A percentile compares a stretch with the other conserved stretches of the same genome.
Conservation (phyloP, 2,113 vertebrate genomes). For the Brachionichthys hirsutus region DNA sequence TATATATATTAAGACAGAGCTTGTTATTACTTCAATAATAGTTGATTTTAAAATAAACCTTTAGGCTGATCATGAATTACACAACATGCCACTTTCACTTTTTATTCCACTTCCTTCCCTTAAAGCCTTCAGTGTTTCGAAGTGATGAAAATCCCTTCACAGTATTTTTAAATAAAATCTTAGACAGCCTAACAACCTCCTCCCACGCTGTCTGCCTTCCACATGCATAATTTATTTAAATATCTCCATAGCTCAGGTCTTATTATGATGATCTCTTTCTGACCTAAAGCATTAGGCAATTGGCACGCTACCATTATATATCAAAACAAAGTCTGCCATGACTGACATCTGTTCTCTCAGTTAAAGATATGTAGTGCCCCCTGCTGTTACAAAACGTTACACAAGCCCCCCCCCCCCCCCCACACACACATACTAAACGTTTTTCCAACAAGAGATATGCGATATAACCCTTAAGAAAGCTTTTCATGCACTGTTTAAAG, state of each 20-base stretch:
- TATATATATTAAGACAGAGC: too few relatives aligned
- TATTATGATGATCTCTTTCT: background rate
- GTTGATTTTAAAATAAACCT: background rate
- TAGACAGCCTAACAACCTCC: background rate
- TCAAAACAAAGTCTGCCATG: too few relatives aligned
- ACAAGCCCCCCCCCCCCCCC: background rate
- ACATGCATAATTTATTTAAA: too few relatives aligned
- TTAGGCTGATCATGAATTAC: background rate
- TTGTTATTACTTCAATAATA: too few relatives aligned
- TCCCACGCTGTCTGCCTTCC: too few relatives aligned
- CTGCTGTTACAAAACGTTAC: constrained; percentile 39
- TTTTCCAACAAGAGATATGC: background rate
- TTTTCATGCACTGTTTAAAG: background rate
- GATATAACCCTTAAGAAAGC: background rate
- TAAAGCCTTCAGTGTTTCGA: constrained; percentile 12
- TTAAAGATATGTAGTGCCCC: constrained; percentile 37
- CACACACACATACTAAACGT: background rate
- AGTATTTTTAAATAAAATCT: constrained; percentile 26
- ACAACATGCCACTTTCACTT: background rate
- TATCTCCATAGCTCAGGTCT: background rate
- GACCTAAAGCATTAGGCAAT: background rate
- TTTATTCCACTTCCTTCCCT: background rate
- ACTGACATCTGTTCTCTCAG: background rate
- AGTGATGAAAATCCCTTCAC: constrained; percentile 18
- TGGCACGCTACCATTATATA: too few relatives aligned